These are phyloP conservation scores for Cololabis saira DNA, from an alignment of 2,113 vertebrate species.

Conservation along the genomic window DNA sequence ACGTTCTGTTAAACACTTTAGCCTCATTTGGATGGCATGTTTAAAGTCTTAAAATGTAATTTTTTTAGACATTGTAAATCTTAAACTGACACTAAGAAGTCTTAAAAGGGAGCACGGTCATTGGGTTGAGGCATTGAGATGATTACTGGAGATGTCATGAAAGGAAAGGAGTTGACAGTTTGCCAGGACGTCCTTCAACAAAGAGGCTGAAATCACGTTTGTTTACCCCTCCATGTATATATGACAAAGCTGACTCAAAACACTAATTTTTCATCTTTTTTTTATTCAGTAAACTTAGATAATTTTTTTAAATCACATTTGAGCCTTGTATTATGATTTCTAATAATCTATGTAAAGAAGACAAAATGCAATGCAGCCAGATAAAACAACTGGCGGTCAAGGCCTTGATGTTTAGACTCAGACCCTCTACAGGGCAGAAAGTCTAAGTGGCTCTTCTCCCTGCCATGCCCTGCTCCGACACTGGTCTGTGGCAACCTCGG, in stretches of 20 bases:
- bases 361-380: conserved; percentile 43
- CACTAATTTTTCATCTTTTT: conserved; percentile 14
- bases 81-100: conserved; percentile 83
- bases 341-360: conserved; percentile 34
- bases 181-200: conserved; percentile 43
- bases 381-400: conserved; percentile 60
- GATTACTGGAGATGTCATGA: conserved; percentile 79
- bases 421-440: conserved; percentile 69
- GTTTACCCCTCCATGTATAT: conserved; percentile 24
- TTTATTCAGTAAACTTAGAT: conserved; percentile 34
- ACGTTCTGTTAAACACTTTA: conserved; percentile 77
- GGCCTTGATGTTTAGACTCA: conserved; percentile 69
- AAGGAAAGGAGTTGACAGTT: conserved; percentile 60
- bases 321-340: conserved; percentile 37
- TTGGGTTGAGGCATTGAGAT: conserved; percentile 66
- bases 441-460: conserved; percentile 73
- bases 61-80: conserved; percentile 79
- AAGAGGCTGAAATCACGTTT: conserved; percentile 40
- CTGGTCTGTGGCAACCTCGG: conserved; percentile 70
- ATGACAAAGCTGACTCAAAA: conserved; percentile 21
- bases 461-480: conserved; percentile 68
- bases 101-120: conserved; percentile 77
- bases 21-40: conserved; percentile 73
- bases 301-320: conserved; percentile 35
- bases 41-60: conserved; percentile 77